Evolutionary conservation across 92 coral and sea anemone species (phyloP), one percentile per base, ranked within the genome.

Genomic region (Umimayanthus chanpuru): DNA sequence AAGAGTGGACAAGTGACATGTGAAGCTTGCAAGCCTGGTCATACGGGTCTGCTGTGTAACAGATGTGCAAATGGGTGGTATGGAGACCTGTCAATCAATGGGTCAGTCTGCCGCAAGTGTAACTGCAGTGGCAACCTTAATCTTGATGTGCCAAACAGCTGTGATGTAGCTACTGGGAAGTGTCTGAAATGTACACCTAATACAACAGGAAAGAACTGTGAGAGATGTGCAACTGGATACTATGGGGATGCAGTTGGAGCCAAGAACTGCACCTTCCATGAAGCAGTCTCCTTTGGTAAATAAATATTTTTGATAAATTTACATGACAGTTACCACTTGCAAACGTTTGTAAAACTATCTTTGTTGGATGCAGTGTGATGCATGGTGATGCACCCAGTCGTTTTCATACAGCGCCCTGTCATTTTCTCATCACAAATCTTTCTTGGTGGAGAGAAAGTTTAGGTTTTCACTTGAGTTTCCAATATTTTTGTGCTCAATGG

Each of bases 21-120:
- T 20, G 73, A 50, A 15, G 6, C 71, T n/a, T 92, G 94, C 78
- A 88, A 41, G 25, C 67, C 30, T 26, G 94, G 93, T 1, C 76
- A 92, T 74, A 18, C 30, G 18, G 94, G 94, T n/a, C 0, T 12
- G 8, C 32, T 68, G 65, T 92, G 94, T 47, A 81, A 92, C 41
- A 70, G 47, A 67, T 92, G 94, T 74, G 66, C 72, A 56, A 87
- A 83, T 75, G 94, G 94, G n/a, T 92, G 93, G 92, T 90, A 76
- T n/a, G 91, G 91, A 8, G 89, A 92, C 50, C 79, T 86, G 49
- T 82, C 94, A 41, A 36, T 82, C 64, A 73, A 16, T 29, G 71
- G 64, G 5, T 4, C 80, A 7, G 73, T 79, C 12, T 92, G 94
- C 50, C 38, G 28, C 7, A 81, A 23, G 2, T 92, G 94, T 29